phyloP scores from a whole-genome alignment of 2,888 invertebrate species.

The Scaptomyza cyrtandrae region DNA sequence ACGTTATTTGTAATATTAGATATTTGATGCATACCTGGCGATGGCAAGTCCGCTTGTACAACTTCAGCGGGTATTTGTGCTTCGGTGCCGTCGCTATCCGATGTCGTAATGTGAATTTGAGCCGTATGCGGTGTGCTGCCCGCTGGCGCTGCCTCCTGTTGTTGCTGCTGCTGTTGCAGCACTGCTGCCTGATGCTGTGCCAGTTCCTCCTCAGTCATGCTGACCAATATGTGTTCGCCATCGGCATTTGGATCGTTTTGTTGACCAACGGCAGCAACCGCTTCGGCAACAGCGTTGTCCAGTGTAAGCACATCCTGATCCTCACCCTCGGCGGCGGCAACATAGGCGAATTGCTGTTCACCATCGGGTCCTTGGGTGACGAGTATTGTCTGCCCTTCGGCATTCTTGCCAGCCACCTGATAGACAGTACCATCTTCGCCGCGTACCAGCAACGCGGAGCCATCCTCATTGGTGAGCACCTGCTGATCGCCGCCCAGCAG shows the following conservation, averaged over 20 bases:
- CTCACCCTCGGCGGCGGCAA: slow-evolving; percentile 87
- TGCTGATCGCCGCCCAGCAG: slow-evolving; percentile 82
- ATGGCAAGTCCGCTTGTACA: slow-evolving; percentile 92
- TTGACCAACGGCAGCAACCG: slow-evolving; percentile 82
- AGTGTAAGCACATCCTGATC: slow-evolving; percentile 85
- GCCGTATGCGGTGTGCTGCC: slow-evolving; percentile 60
- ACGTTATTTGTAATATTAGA: not conserved
- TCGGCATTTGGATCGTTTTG: slow-evolving; percentile 73
- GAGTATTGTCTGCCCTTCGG: slow-evolving; percentile 90
- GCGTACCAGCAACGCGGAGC: slow-evolving; percentile 90
- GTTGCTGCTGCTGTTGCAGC: slow-evolving; percentile 57
- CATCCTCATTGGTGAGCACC: slow-evolving; percentile 86
- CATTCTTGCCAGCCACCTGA: slow-evolving; percentile 91
- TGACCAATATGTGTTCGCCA: slow-evolving; percentile 81
- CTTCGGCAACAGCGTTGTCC: slow-evolving; percentile 84
- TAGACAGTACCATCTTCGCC: slow-evolving; percentile 91
- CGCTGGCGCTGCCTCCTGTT: slow-evolving; percentile 44
- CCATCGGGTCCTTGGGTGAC: slow-evolving; percentile 91
- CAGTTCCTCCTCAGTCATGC: slow-evolving; percentile 82
- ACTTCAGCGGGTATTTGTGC: slow-evolving; percentile 94
- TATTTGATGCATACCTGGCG: slow-evolving; percentile 88
- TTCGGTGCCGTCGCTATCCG: slow-evolving; percentile 85
- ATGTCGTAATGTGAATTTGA: slow-evolving; percentile 69
- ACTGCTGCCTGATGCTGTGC: slow-evolving; percentile 80
- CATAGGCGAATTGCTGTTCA: slow-evolving; percentile 89